A percentile compares a stretch with the other conserved stretches of the same genome.
Evolutionary conservation across 2,113 vertebrate genomes (phyloP).

Genomic region (Psittacula cyanocephala): DNA sequence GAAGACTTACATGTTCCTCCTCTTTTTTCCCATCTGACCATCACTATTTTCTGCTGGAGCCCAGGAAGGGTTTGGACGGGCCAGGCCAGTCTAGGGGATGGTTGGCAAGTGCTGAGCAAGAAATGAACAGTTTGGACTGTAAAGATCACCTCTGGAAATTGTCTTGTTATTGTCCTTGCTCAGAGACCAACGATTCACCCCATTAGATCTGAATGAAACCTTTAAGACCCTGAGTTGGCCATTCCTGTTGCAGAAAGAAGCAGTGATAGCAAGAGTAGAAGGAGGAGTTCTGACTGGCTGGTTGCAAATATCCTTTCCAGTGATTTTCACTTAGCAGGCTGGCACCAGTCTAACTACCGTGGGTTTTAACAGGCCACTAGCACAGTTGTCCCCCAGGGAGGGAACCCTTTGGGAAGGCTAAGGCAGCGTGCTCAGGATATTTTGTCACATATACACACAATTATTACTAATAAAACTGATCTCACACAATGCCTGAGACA

Average conservation of each 20-base stretch:
- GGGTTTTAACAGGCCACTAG: not conserved
- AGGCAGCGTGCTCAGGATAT: not conserved
- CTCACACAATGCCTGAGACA: not conserved
- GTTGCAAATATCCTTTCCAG: conserved; percentile 82
- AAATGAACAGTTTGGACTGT: not conserved
- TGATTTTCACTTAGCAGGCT: conserved; percentile 62
- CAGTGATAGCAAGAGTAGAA: not conserved
- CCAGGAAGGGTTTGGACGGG: not conserved
- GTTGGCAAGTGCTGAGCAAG: not conserved
- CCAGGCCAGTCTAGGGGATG: not conserved
- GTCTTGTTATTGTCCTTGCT: not conserved
- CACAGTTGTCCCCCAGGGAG: rapidly evolving
- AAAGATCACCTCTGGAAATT: not conserved
- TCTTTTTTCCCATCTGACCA: not conserved
- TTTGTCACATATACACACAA: not conserved
- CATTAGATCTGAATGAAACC: not conserved
- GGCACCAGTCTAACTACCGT: not conserved
- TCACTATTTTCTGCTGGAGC: not conserved
- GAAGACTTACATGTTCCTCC: not conserved
- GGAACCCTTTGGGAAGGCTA: not conserved
- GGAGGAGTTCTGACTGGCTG: not conserved
- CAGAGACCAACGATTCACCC: not conserved
- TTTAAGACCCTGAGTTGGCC: not conserved
- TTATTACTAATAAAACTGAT: not conserved
- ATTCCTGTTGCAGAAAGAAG: not conserved